Conservation (phyloP, 2,797 vertebrate genomes). For the Melanogrammus aeglefinus region DNA sequence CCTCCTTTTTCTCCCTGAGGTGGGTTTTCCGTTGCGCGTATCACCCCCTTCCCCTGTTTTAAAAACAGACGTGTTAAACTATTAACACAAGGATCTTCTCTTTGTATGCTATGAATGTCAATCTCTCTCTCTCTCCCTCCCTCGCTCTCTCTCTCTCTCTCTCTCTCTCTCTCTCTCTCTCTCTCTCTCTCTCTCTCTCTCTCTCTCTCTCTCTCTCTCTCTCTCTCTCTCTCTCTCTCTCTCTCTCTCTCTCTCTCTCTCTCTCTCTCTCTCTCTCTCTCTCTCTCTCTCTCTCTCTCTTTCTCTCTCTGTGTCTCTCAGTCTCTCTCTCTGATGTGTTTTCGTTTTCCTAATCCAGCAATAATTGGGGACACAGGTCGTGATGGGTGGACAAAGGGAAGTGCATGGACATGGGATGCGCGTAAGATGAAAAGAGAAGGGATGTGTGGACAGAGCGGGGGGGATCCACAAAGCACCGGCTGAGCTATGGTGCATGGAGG, state of each 20-base stretch:
- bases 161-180: background rate
- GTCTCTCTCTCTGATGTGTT: background rate
- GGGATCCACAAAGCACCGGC: background rate
- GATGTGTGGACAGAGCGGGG: conserved; percentile 2
- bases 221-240: background rate
- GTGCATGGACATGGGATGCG: conserved; percentile 1
- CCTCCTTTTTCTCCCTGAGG: background rate
- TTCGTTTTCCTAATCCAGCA: conserved; percentile 15
- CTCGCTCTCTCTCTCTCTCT: background rate
- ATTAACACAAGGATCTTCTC: background rate
- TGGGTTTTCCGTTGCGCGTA: background rate
- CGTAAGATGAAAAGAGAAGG: background rate
- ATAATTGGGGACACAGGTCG: conserved; percentile 14
- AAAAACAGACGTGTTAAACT: background rate
- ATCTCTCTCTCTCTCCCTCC: background rate
- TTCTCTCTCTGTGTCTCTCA: background rate
- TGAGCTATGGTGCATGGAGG: background rate
- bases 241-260: background rate
- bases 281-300: background rate
- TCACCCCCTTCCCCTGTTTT: background rate
- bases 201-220: background rate
- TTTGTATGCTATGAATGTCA: background rate
- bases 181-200: background rate
- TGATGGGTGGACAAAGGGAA: background rate
- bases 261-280: background rate